These are phyloP conservation scores for Zeus faber DNA, from an alignment of 2,113 vertebrate genomes.

Conservation along the genomic window DNA sequence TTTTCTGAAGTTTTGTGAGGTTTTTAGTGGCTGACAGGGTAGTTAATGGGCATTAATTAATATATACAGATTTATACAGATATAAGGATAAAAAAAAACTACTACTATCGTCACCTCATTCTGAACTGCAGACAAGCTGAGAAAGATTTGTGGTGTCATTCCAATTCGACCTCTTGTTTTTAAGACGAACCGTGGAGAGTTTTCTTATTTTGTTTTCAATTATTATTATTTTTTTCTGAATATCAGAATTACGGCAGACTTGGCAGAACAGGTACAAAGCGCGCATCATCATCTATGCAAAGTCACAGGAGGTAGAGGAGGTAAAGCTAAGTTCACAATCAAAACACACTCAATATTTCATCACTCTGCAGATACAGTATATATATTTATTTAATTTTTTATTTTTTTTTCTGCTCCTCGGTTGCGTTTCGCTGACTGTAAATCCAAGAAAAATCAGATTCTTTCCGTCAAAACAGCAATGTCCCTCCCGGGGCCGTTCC, in stretches of 20 bases:
- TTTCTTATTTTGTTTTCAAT: too few relatives aligned
- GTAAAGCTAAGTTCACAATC: constrained; percentile 53
- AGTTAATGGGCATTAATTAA: too few relatives aligned
- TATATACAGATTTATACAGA: too few relatives aligned
- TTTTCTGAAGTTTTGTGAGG: too few relatives aligned
- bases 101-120: constrained; percentile 20
- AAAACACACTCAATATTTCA: constrained; percentile 55
- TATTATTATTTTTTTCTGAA: constrained; percentile 35
- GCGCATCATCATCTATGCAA: constrained; percentile 44
- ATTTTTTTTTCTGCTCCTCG: constrained; percentile 35
- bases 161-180: too few relatives aligned
- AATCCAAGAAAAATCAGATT: constrained; percentile 27
- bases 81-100: too few relatives aligned
- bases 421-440: constrained; percentile 37
- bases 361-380: constrained; percentile 40
- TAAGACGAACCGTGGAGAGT: too few relatives aligned
- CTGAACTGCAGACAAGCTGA: constrained; percentile 36
- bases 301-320: constrained; percentile 45
- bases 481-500: constrained; percentile 20
- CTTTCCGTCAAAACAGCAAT: constrained; percentile 42
- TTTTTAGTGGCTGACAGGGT: too few relatives aligned
- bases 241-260: constrained; percentile 27
- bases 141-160: constrained; percentile 20
- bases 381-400: too few relatives aligned
- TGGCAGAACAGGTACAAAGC: constrained; percentile 31